Evolutionary conservation across 2,888 invertebrate genomes (phyloP), one percentile per base, ranked within the genome.

Genomic region (Bombylius discolor): DNA sequence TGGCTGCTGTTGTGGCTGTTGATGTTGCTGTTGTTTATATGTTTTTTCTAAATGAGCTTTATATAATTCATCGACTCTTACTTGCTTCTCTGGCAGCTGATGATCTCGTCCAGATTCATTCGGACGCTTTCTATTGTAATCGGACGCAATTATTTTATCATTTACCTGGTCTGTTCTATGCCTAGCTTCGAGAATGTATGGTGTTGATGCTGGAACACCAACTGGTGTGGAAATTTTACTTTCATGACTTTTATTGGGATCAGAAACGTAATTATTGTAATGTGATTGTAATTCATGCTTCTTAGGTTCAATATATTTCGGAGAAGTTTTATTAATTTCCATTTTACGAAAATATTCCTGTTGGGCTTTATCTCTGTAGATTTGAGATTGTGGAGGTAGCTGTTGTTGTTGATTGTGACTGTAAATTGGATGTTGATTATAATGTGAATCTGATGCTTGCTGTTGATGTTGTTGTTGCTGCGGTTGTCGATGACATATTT

Each of bases 71-170:
- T 56, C 56, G 5, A 59, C 57, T n/a, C 56, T 48, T 3, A 57
- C 49, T 42, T 58, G 57, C 49, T 60, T 60, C 12, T 57, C 58
- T 12, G 60, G 56, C 12, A 59, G 57, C 23, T 56, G 56, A 33
- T 57, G 57, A 39, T 48, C 39, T 36, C 48, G 51, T 5, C 32
- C 34, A 49, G 57, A 52, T 63, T 68, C 67, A n/a, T 64, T 59
- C 12, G 64, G 59, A 31, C 62, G 62, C 60, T 62, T 63, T 48
- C 55, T 51, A 42, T 50, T 46, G 9, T 51, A 55, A 34, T 55
- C 55, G 11, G 39, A 42, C 11, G 12, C 39, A 23, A 23, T 23
- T 4, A 11, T 11, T 42, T 42, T 42, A 11, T 42, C 39, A 42
- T 1, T 42, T 1, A 11, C 11, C 2, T 42, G 12, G 11, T 42